Conservation (phyloP, 2,113 vertebrate species). For the Salvator merianae region DNA sequence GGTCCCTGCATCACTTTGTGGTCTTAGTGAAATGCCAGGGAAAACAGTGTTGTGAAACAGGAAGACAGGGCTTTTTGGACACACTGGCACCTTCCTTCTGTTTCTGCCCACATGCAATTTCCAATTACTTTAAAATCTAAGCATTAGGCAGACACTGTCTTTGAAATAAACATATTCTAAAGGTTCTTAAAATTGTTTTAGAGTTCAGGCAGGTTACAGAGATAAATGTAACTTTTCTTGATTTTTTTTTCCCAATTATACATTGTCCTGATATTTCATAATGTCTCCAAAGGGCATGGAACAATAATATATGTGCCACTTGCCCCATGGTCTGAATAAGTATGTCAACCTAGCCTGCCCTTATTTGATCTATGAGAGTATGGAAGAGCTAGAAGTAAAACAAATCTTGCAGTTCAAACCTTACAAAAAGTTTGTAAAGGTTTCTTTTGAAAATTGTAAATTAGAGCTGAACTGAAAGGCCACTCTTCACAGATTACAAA, state of each 20-base stretch:
- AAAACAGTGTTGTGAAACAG: neutral
- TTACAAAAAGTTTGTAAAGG: neutral
- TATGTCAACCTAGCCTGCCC: neutral
- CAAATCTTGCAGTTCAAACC: neutral
- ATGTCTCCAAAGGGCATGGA: constrained; percentile 15
- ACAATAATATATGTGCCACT: neutral
- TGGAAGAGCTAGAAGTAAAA: neutral
- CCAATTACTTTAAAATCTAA: constrained; percentile 14
- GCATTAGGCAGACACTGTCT: neutral
- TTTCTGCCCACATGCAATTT: neutral
- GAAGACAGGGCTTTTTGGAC: neutral
- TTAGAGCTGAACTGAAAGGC: neutral
- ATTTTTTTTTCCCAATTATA: rapidly evolving
- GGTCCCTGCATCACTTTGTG: too few species aligned
- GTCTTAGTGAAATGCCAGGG: neutral
- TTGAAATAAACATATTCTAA: neutral
- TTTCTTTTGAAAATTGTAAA: neutral
- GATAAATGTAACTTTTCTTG: neutral
- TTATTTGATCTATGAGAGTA: neutral
- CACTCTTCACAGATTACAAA: neutral
- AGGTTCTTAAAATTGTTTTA: neutral
- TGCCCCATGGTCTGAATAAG: neutral
- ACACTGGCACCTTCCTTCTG: neutral
- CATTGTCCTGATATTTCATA: constrained; percentile 1
- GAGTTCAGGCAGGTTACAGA: neutral